Evolutionary conservation across 1,140 invertebrate species (phyloP).

Genomic region (Aphidius ervi): DNA sequence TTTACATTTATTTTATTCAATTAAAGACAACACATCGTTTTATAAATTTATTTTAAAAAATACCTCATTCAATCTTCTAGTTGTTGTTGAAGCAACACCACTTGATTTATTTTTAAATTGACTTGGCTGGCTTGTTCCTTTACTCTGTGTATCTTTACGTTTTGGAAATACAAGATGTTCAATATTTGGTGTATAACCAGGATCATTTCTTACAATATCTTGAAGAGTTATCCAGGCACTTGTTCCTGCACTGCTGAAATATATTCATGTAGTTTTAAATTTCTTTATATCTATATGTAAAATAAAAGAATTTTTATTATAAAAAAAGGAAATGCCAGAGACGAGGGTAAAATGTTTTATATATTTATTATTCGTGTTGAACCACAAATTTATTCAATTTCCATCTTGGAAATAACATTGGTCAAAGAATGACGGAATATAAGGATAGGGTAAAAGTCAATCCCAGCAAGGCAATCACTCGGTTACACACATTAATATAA

Average conservation of each 20-base stretch:
- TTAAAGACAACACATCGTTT: no score
- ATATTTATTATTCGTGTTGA: neutral
- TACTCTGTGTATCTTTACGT: constrained; percentile 43
- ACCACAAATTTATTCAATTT: neutral
- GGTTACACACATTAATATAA: constrained; percentile 4
- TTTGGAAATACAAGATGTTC: constrained; percentile 58
- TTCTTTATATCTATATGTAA: no score
- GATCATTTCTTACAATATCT: constrained; percentile 49
- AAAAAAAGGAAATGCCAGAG: no score
- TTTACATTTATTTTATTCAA: no score
- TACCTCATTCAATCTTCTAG: constrained; percentile 54
- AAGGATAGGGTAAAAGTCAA: neutral
- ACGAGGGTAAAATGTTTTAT: neutral
- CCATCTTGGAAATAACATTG: neutral
- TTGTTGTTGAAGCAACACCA: constrained; percentile 29
- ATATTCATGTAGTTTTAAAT: neutral
- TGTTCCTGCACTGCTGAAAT: constrained; percentile 39
- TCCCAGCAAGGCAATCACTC: neutral
- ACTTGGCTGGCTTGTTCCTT: constrained; percentile 16
- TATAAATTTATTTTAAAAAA: constrained; percentile 30
- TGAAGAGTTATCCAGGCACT: constrained; percentile 42
- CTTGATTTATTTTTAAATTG: constrained; percentile 15
- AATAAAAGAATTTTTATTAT: no score
- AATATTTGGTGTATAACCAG: constrained; percentile 58
- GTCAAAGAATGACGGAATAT: neutral